Percentiles rank a stretch among this genome's conserved stretches.
These are phyloP conservation scores for Euwallacea similis DNA, from an alignment of 1,140 invertebrate species.

Conservation along the genomic window DNA sequence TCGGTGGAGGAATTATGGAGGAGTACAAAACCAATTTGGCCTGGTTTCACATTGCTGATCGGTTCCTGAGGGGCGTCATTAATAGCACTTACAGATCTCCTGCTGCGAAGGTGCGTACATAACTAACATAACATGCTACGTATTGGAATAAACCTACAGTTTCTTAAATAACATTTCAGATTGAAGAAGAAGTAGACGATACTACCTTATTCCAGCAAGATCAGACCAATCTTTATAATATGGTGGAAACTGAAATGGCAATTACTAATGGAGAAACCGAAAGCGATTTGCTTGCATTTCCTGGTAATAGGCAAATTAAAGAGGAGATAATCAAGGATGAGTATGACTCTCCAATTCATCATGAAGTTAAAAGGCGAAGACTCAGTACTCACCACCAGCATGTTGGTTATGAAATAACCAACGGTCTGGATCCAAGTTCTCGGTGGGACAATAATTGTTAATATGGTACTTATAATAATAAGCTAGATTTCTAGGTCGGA, in stretches of 20 bases:
- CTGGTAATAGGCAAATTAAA: neutral
- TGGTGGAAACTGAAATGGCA: constrained; percentile 24
- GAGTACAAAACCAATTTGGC: constrained; percentile 34
- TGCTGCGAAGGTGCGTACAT: neutral
- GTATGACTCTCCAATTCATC: neutral
- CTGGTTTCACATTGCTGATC: constrained; percentile 34
- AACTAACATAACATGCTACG: neutral
- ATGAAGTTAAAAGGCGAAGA: constrained; percentile 7
- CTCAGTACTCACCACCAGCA: neutral
- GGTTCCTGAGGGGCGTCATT: constrained; percentile 29
- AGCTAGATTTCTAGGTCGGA: constrained; percentile 6
- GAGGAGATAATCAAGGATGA: constrained; percentile 14
- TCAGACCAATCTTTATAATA: constrained; percentile 3
- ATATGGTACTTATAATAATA: neutral
- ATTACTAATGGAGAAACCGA: neutral
- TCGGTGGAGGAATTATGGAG: constrained; percentile 23
- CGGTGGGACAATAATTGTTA: neutral
- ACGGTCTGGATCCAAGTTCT: neutral
- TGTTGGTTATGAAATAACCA: neutral
- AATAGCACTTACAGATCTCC: constrained; percentile 12
- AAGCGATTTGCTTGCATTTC: neutral
- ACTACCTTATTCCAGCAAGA: constrained; percentile 1
- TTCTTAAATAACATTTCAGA: neutral
- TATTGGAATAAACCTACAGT: neutral
- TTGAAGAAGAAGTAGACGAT: constrained; percentile 11